Evolutionary conservation across 2,797 vertebrate species (phyloP).

Genomic region (Poeciliopsis gracilis): DNA sequence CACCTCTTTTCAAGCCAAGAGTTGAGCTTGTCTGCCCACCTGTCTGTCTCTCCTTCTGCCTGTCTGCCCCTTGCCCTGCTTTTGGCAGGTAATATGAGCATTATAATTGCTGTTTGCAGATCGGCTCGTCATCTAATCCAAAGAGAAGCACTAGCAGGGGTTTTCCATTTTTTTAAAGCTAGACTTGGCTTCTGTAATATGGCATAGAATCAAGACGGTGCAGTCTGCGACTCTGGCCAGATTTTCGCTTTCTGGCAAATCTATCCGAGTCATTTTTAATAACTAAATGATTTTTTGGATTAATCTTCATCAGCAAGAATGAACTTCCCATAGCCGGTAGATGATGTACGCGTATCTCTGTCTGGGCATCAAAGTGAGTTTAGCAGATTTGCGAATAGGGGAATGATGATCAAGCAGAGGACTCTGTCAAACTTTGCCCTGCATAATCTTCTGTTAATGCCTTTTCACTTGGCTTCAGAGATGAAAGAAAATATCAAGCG

Average conservation of each 20-base stretch:
- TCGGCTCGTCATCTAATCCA: constrained; percentile 60
- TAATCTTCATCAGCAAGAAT: constrained; percentile 73
- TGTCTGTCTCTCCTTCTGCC: constrained; percentile 45
- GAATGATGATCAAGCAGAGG: constrained; percentile 32
- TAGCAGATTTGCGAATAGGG: constrained; percentile 46
- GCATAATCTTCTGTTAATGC: constrained; percentile 32
- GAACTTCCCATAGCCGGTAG: constrained; percentile 57
- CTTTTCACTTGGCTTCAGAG: constrained; percentile 15
- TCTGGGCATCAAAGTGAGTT: constrained; percentile 57
- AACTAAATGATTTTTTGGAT: constrained; percentile 63
- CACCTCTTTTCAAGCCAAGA: constrained; percentile 10
- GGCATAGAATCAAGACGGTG: constrained; percentile 57
- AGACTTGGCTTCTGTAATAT: constrained; percentile 70
- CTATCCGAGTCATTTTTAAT: constrained; percentile 47
- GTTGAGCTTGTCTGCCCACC: constrained; percentile 43
- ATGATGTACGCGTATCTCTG: constrained; percentile 34
- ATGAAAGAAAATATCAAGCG: constrained; percentile 10
- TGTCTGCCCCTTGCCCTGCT: constrained; percentile 41
- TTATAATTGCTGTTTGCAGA: constrained; percentile 65
- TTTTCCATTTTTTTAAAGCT: constrained; percentile 50
- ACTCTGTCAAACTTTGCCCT: constrained; percentile 47
- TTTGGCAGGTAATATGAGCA: constrained; percentile 58
- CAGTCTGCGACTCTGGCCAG: constrained; percentile 60
- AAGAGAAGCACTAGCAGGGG: constrained; percentile 55
- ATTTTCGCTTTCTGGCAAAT: constrained; percentile 58